Evolutionary conservation across 2,888 invertebrate species (phyloP).

Genomic region (Siphlonurus alternatus): DNA sequence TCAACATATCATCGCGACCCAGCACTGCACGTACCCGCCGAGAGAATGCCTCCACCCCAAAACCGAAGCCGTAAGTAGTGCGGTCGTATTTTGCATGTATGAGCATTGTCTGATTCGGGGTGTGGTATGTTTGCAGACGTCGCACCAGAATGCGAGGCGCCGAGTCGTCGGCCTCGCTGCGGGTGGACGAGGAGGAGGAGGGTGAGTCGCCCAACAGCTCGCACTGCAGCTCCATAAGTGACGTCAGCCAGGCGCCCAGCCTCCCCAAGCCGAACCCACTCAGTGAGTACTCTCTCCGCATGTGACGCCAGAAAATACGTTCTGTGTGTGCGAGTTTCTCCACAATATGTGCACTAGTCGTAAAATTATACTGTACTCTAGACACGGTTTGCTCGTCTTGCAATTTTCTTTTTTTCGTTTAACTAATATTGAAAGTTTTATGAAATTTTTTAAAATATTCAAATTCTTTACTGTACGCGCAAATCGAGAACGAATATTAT

Average conservation of each 20-base stretch:
- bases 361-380: no score
- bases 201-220: constrained; percentile 16
- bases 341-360: no score
- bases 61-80: constrained; percentile 1
- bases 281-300: constrained; percentile 14
- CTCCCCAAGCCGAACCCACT: constrained; percentile 11
- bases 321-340: no score
- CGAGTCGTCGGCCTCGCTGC: constrained; percentile 14
- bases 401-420: no score
- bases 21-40: constrained; percentile 5
- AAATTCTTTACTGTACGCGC: no score
- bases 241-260: constrained; percentile 15
- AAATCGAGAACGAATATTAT: no score
- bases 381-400: no score
- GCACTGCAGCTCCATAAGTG: constrained; percentile 20
- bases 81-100: no score
- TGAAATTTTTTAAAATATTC: no score
- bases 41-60: background rate
- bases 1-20: constrained; percentile 4
- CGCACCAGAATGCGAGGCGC: constrained; percentile 17
- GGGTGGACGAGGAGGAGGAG: constrained; percentile 6
- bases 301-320: no score
- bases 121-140: constrained; percentile 14
- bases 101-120: background rate
- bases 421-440: no score